Evolutionary conservation across 1,140 invertebrate species (phyloP), one percentile per base, ranked within the genome.

Genomic region (Cherax destructor): DNA sequence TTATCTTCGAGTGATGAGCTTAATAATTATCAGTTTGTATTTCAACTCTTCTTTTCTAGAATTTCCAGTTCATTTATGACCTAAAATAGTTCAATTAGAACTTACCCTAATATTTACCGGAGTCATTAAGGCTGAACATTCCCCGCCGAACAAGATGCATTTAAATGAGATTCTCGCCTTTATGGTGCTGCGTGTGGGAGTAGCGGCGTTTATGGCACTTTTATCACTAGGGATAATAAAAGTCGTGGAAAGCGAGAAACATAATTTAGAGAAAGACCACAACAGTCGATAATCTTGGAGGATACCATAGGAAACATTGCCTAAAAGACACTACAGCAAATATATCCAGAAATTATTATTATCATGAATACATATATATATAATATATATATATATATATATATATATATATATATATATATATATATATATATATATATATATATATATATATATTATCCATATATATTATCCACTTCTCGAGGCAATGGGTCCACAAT

Each of bases 161-260:
- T 69, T 21, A 16, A 21, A 18, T 5, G 65, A 69, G 65, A 69
- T 69, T 69, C 21, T 69, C 65, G 65, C 65, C 65, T 69, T 69
- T 69, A 69, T 69, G 65, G 13, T 6, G 13, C 65, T 69, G 13
- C 65, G 65, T 18, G 65, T 69, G 65, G 9, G 65, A 61, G 80
- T 24, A 47, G 52, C 52, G 56, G 80, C 56, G n/a, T 61, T 61
- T 61, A 83, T 61, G 56, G 56, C 56, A 56, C 80, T 83, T n/a
- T 83, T 83, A 83, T 83, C 80, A 61, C 56, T 21, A 9, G 80
- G n/a, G 21, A 61, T 56, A 83, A 47, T 83, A 61, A 83, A 69
- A 61, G 80, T 49, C 80, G 80, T 41, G 80, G 24, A 83, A 47
- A 83, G 50, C 80, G 80, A 83, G 80, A 61, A 41, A 83, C 80